phyloP scores from a whole-genome alignment of 2,888 invertebrate species.

The Heliconius sara region DNA sequence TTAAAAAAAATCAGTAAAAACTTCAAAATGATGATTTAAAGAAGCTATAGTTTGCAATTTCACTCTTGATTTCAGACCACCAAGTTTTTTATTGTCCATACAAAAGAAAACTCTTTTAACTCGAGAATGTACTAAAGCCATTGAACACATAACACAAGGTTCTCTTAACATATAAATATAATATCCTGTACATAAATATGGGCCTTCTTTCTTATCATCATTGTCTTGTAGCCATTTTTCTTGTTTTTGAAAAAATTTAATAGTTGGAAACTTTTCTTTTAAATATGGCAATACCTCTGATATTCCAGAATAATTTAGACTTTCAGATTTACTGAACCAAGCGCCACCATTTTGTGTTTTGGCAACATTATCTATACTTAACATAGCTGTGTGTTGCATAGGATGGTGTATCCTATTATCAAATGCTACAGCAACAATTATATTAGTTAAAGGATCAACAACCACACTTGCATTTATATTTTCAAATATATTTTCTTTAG shows the following conservation, averaged over 20 bases:
- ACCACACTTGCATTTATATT: slow-evolving; percentile 81
- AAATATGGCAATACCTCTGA: slow-evolving; percentile 68
- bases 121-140: slow-evolving; percentile 97
- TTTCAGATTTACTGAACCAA: slow-evolving; percentile 68
- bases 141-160: slow-evolving; percentile 97
- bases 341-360: slow-evolving; percentile 91
- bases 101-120: slow-evolving; percentile 92
- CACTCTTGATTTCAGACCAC: slow-evolving; percentile 88
- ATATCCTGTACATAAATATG: slow-evolving; percentile 94
- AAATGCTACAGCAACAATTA: slow-evolving; percentile 87
- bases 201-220: slow-evolving; percentile 69
- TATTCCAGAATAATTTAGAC: slow-evolving; percentile 62
- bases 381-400: slow-evolving; percentile 92
- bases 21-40: slow-evolving; percentile 96
- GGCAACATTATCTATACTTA: slow-evolving; percentile 93
- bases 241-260: slow-evolving; percentile 71
- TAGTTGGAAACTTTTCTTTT: slow-evolving; percentile 60
- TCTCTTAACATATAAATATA: slow-evolving; percentile 92
- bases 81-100: slow-evolving; percentile 78
- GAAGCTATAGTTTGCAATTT: slow-evolving; percentile 91
- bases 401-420: slow-evolving; percentile 86
- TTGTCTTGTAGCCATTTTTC: slow-evolving; percentile 59
- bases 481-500: slow-evolving; percentile 49
- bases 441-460: slow-evolving; percentile 87
- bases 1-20: slow-evolving; percentile 85